Evolutionary conservation across 2,113 vertebrate species (phyloP), one percentile per base, ranked within the genome.

Genomic region (Cebus imitator): DNA sequence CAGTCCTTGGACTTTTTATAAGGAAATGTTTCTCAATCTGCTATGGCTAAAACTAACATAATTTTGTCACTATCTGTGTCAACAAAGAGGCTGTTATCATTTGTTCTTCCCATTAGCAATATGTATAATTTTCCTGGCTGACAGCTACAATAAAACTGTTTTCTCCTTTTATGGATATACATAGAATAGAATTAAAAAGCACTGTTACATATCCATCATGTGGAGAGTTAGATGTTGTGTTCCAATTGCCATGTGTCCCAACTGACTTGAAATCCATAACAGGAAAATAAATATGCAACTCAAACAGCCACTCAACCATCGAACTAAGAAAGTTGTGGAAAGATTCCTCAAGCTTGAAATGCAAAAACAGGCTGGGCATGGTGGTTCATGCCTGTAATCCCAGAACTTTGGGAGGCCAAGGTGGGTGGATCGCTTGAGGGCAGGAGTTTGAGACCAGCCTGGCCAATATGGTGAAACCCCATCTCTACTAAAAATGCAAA

Each of bases 121-220:
- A 93, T 35, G 76, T 81, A 50, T 95, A 84, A 95, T 98, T 98
- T 97, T 97, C 97, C 96, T 98, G 97, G 82, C 96, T 96, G 96
- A 82, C 93, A 95, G 95, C 90, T 94, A 88, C 93, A 97, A 55
- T 89, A 94, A 97, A 97, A 97, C 23, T 92, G 73, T 79, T 97
- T 97, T 95, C 92, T 91, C 75, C 96, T 97, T 97, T 96, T 96
- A 91, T 90, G 70, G 87, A 93, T 92, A 88, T 57, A 96, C 90
- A 96, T 43, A 78, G 37, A 94, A 88, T 97, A 92, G 91, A 96
- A 98, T 97, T 80, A 20, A 97, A 97, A 98, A 93, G 37, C 84
- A 23, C 50, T 93, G 1, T 14, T 94, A 20, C 80, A 30, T 76
- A 95, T 82, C 93, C 55, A 45, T 91, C 90, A 32, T 20, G 8